phyloP scores from a whole-genome alignment of 2,888 invertebrate species.

The Caenorhabditis auriculariae region DNA sequence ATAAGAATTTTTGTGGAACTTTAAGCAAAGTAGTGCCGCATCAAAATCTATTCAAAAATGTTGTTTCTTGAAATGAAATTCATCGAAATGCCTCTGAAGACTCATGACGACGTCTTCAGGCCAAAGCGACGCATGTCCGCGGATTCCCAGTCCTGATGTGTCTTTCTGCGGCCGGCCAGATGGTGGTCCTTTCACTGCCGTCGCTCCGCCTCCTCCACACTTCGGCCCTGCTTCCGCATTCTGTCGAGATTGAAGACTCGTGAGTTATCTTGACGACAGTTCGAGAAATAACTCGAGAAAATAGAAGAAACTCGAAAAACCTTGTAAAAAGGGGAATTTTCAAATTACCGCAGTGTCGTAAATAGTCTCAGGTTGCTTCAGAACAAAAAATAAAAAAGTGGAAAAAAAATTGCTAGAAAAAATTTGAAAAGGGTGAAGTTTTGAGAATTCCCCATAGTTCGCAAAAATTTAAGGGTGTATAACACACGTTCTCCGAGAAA shows the following conservation, averaged over 20 bases:
- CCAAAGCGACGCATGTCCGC: conserved; percentile 49
- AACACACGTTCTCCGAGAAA: neutral
- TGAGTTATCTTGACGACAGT: conserved; percentile 37
- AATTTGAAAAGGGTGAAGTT: too few species aligned
- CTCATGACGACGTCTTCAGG: conserved; percentile 24
- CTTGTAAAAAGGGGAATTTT: neutral
- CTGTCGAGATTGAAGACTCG: conserved; percentile 61
- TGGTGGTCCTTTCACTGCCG: conserved; percentile 90
- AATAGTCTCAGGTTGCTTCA: too few species aligned
- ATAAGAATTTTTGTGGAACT: too few species aligned
- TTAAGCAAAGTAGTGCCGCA: too few species aligned
- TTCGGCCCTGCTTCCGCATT: conserved; percentile 83
- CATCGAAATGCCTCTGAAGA: too few species aligned
- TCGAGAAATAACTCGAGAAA: too few species aligned
- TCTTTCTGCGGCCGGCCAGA: conserved; percentile 66
- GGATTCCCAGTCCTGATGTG: conserved; percentile 57
- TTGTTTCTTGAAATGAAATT: neutral
- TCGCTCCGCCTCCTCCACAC: conserved; percentile 88
- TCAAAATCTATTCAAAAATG: neutral
- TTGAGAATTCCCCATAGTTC: too few species aligned
- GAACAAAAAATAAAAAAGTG: too few species aligned
- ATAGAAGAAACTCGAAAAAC: neutral
- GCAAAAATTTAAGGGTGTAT: too few species aligned
- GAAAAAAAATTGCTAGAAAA: too few species aligned
- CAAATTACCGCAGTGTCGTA: too few species aligned